phyloP scores from a whole-genome alignment of 1,140 invertebrate genomes.

The Heliconius melpomene region DNA sequence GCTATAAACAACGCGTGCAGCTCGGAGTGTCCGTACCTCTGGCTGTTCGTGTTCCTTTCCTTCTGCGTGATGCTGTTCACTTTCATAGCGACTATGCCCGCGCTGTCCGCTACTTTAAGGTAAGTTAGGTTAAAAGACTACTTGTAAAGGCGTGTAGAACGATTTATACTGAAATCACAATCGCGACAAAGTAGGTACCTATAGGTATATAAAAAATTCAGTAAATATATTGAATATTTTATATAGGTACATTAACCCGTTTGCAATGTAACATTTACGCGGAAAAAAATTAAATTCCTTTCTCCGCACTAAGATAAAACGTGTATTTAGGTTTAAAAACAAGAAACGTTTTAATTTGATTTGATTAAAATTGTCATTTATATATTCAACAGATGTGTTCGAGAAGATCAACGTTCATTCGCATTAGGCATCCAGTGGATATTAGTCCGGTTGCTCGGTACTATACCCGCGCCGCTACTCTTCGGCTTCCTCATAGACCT shows the following conservation, averaged over 20 bases:
- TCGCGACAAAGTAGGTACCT: too few species aligned
- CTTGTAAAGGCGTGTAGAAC: background rate
- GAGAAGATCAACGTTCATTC: constrained; percentile 91
- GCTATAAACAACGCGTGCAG: constrained; percentile 85
- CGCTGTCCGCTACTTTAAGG: constrained; percentile 88
- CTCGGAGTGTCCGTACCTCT: constrained; percentile 84
- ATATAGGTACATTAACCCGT: too few species aligned
- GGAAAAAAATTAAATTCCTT: too few species aligned
- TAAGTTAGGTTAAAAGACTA: constrained; percentile 46
- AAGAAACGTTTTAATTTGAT: too few species aligned
- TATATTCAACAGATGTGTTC: constrained; percentile 85
- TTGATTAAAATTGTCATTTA: background rate
- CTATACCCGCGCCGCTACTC: constrained; percentile 92
- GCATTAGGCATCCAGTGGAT: constrained; percentile 94
- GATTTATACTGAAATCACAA: too few species aligned
- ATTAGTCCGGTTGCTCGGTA: constrained; percentile 89
- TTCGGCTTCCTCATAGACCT: constrained; percentile 93
- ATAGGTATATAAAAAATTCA: too few species aligned
- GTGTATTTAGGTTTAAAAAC: too few species aligned
- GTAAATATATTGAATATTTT: too few species aligned
- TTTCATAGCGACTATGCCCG: constrained; percentile 89
- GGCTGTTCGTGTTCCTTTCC: constrained; percentile 85
- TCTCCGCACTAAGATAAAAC: too few species aligned
- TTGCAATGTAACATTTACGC: too few species aligned
- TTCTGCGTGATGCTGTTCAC: constrained; percentile 89